A percentile compares a stretch with the other conserved stretches of the same genome.
phyloP scores from a whole-genome alignment of 2,888 invertebrate genomes.

The Diarsia mendica region DNA sequence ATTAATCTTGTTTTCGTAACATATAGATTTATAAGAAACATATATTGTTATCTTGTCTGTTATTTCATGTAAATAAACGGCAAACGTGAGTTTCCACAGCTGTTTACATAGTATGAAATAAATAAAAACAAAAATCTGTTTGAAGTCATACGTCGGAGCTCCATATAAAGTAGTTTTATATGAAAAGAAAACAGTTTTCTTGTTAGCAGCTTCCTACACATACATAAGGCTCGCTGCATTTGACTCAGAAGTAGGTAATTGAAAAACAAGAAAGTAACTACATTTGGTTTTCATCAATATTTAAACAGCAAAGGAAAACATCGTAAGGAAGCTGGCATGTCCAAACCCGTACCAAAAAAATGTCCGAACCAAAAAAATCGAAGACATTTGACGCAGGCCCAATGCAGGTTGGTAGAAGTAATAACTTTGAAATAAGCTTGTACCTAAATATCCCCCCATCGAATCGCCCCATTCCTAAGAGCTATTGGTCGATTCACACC shows the following conservation, averaged over 20 bases:
- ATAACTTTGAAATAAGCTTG: no score
- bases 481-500: no score
- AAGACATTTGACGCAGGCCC: neutral
- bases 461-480: no score
- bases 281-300: no score
- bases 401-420: no score
- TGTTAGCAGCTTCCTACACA: neutral
- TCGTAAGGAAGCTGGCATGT: no score
- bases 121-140: conserved; percentile 4
- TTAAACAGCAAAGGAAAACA: no score
- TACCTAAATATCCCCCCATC: no score
- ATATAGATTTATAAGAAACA: neutral
- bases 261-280: neutral
- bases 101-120: neutral
- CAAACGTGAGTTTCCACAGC: neutral
- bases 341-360: no score
- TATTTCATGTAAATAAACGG: neutral
- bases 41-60: neutral
- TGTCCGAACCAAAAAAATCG: no score
- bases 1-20: neutral
- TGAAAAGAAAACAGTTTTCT: conserved; percentile 7
- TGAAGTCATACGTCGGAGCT: neutral
- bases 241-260: no score
- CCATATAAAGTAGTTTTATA: neutral
- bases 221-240: neutral